Evolutionary conservation across 2,797 vertebrate species (phyloP).

Genomic region (Poecilia gillii): DNA sequence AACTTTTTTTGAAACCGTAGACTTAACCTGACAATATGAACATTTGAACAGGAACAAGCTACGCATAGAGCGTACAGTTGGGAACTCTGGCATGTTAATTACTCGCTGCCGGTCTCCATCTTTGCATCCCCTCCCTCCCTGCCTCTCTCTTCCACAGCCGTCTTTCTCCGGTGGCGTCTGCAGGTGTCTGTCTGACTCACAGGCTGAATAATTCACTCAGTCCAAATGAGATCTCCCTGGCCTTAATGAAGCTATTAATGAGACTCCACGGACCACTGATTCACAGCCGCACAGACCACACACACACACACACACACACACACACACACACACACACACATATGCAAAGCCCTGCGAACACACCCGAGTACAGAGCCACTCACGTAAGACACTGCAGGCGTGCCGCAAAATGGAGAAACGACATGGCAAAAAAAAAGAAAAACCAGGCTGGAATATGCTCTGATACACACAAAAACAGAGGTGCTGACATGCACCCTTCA

Average conservation of each 20-base stretch:
- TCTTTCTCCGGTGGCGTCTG: conserved; percentile 11
- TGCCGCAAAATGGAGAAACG: background rate
- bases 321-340: background rate
- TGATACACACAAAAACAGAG: background rate
- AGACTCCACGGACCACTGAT: conserved; percentile 41
- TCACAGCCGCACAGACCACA: conserved; percentile 8
- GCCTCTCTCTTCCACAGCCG: background rate
- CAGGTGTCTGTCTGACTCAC: conserved; percentile 40
- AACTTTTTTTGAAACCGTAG: too few species aligned
- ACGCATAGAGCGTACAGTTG: background rate
- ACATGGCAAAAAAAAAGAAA: conserved; percentile 2
- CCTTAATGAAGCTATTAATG: conserved; percentile 65
- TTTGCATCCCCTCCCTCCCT: background rate
- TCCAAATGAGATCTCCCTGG: conserved; percentile 60
- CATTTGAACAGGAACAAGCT: too few species aligned
- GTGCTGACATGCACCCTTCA: background rate
- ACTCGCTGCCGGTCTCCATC: background rate
- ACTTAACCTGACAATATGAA: too few species aligned
- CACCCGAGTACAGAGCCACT: background rate
- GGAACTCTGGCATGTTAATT: conserved; percentile 21
- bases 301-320: too few species aligned
- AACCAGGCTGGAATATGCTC: background rate
- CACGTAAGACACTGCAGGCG: background rate
- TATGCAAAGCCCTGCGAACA: background rate
- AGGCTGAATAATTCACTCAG: conserved; percentile 62